Percentiles rank a stretch among this genome's conserved stretches.
phyloP scores from a whole-genome alignment of 2,113 vertebrate species.

The Poeciliopsis occidentalis region DNA sequence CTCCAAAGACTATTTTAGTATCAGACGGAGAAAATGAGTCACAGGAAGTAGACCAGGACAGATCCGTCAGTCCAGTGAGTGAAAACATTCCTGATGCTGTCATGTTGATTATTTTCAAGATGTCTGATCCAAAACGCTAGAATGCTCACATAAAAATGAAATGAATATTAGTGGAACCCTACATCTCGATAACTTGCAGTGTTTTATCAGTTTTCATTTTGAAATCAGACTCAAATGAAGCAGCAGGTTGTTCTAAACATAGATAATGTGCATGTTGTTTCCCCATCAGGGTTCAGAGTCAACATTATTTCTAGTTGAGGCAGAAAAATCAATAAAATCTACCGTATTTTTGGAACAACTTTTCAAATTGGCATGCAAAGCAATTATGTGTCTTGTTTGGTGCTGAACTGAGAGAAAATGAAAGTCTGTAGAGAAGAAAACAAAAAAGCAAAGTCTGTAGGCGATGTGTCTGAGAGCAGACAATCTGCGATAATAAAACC shows the following conservation, averaged over 20 bases:
- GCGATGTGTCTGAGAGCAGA: background rate
- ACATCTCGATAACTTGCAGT: too few relatives aligned
- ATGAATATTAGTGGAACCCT: background rate
- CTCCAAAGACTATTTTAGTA: constrained; percentile 1
- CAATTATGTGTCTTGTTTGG: background rate
- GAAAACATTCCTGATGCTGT: constrained; percentile 9
- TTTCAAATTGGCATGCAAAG: background rate
- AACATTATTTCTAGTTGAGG: background rate
- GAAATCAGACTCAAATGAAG: too few relatives aligned
- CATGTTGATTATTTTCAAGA: constrained; percentile 4
- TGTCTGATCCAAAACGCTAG: constrained; percentile 9
- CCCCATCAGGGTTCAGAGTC: background rate
- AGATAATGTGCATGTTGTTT: background rate
- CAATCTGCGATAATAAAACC: background rate
- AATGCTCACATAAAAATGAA: constrained; percentile 16
- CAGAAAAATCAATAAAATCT: background rate
- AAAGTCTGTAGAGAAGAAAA: background rate
- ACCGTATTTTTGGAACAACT: background rate
- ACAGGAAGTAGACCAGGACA: constrained; percentile 11
- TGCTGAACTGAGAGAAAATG: background rate
- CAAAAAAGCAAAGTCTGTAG: background rate
- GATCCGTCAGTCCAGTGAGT: constrained; percentile 18
- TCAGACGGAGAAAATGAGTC: constrained; percentile 20
- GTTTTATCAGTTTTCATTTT: too few relatives aligned
- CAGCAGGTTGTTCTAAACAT: too few relatives aligned